Base-by-base conservation (phyloP, 2,797 vertebrate genomes). In the Danio jaintianensis region DNA sequence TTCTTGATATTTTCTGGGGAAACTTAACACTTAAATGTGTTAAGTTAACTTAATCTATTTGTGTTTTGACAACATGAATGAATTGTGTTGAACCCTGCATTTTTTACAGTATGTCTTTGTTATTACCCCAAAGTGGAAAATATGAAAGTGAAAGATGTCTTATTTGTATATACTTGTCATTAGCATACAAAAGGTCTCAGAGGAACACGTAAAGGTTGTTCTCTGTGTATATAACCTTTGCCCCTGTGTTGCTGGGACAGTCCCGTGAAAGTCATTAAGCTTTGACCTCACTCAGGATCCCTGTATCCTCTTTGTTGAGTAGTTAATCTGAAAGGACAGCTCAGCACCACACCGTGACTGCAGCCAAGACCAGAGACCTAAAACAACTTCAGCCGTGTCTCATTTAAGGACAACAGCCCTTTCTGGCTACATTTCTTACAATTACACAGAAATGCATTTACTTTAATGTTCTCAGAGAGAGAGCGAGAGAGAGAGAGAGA, bases 141-240 rank as follows among this genome's bases (percentile, higher is more conserved):
- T n/a, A n/a, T 29, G 3, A 29, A 29, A 1, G 29, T 29, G 29
- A 29, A 29, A 29, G 29, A 29, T 29, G 29, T 29, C 29, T 29
- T 29, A 29, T 29, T 29, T 29, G 29, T 29, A 29, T 29, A 29
- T 29, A 29, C 29, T 29, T 29, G 29, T 29, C 29, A 29, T 29
- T 29, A 29, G 29, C 29, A 29, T 18, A 63, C 10, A 5, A 13
- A 48, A 73, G 3, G 79, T 77, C 85, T 80, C 13, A 43, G 36
- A 56, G 66, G 40, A 45, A 45, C 38, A 66, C 72, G 62, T 64
- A 80, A 91, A 89, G 85, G 88, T 88, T 88, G 89, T 84, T 83
- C 58, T 11, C 9, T 8, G 58, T 73, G 61, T 55, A 45, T 66
- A 38, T n/a, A 47, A 47, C 42, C 7, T 20, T 18, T 72, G 55